Evolutionary conservation across 2,113 vertebrate species (phyloP), one percentile per base, ranked within the genome.

Genomic region (Larimichthys crocea): DNA sequence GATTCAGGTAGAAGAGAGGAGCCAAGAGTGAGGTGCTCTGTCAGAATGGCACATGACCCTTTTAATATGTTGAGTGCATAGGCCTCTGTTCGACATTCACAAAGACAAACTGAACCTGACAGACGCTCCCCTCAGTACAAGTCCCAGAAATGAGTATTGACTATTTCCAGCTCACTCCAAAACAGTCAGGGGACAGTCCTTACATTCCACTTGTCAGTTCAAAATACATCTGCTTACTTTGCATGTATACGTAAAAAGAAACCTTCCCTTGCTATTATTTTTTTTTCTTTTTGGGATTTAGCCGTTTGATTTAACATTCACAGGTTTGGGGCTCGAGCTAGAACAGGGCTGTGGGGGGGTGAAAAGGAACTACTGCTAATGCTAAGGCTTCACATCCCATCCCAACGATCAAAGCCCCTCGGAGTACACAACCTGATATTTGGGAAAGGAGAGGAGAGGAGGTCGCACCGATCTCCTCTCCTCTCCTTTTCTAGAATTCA

Each of bases 121-220:
- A 76, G 46, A 79, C 57, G 26, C 75, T 83, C 83, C 14, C 56
- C 84, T 11, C 56, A 17, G 73, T 50, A 75, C 46, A 62, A 66
- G 65, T 29, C 78, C 55, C 12, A 69, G 69, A 76, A 81, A 79
- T 62, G 40, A 69, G 59, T 12, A 26, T 26, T 26, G 12, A 68
- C 59, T 40, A 67, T 40, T 69, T 81, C 70, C 55, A 57, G 73
- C 81, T 46, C 60, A 68, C 64, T 69, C 62, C 75, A 26, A 26
- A 26, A 75, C 62, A 81, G 72, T 69, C 79, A 59, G 69, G 69
- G 71, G 70, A 80, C 85, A 82, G 79, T 88, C 80, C 65, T 87
- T 93, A 94, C 92, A 94, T 93, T 94, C 93, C 84, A 87, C 87
- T 76, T 52, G 93, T 93, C 92, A 89, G 89, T 92, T 92, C 80